Percentiles rank a stretch among this genome's conserved stretches.
Conservation (phyloP, 2,888 invertebrate species). For the Abrostola triplasia region DNA sequence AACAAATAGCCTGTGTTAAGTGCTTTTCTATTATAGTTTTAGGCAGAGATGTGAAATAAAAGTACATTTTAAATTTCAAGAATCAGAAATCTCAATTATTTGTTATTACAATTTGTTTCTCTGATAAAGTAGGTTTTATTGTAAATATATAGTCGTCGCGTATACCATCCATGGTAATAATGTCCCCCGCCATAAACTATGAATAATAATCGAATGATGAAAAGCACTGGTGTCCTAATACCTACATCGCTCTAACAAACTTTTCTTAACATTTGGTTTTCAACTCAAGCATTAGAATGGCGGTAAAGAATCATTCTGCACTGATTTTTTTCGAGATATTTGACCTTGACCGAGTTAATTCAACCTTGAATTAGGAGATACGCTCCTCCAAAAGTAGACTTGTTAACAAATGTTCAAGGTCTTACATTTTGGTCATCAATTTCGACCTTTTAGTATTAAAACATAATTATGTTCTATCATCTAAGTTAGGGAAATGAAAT, state of each 20-base stretch:
- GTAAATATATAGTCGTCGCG: no score
- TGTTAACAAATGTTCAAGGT: no score
- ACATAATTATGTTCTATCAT: no score
- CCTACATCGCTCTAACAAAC: conserved; percentile 17
- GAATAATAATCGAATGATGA: conserved; percentile 9
- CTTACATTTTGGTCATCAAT: no score
- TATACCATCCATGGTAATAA: not conserved
- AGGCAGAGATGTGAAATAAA: not conserved
- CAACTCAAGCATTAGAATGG: conserved; percentile 7
- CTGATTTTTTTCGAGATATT: not conserved
- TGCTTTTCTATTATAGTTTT: conserved; percentile 32
- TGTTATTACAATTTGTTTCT: no score
- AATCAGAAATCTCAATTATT: no score
- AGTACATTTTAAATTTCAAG: conserved; percentile 5
- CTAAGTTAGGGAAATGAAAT: no score
- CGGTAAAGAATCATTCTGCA: not conserved
- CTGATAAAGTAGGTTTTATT: no score
- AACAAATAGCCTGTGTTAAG: conserved; percentile 29
- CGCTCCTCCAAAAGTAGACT: no score
- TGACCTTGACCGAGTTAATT: no score
- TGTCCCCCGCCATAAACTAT: not conserved
- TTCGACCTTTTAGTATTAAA: no score
- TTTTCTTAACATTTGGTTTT: conserved; percentile 4
- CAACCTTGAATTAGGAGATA: not conserved
- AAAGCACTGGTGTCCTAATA: conserved; percentile 38